A percentile compares a stretch with the other conserved stretches of the same genome.
Conservation (phyloP, 2,797 vertebrate species). For the Lagodon rhomboides region DNA sequence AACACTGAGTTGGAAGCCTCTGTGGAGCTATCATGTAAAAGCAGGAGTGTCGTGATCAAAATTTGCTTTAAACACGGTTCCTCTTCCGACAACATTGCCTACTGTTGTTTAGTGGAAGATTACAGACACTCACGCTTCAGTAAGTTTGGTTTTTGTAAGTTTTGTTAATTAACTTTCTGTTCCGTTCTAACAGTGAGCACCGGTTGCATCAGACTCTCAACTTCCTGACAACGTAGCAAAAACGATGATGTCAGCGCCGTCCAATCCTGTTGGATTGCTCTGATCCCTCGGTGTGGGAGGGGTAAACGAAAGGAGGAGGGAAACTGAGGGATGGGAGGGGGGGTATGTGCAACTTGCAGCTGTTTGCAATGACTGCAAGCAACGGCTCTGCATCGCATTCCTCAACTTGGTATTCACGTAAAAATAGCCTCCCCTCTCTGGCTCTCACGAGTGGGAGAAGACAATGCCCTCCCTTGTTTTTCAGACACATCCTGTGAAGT, state of each 20-base stretch:
- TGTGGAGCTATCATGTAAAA: not conserved
- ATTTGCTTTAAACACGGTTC: not conserved
- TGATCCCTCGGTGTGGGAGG: conserved; percentile 33
- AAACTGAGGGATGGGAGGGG: conserved; percentile 1
- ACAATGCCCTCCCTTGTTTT: conserved; percentile 80
- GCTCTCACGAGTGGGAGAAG: conserved; percentile 52
- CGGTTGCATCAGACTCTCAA: conserved; percentile 84
- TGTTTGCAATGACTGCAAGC: conserved; percentile 66
- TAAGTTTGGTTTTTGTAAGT: too few relatives aligned
- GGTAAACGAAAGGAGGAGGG: conserved; percentile 2
- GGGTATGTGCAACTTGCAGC: conserved; percentile 67
- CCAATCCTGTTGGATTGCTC: conserved; percentile 66
- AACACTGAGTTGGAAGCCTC: not conserved
- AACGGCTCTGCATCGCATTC: conserved; percentile 70
- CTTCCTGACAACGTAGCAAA: conserved; percentile 80
- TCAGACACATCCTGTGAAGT: conserved; percentile 75
- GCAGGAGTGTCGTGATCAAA: not conserved
- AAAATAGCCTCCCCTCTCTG: conserved; percentile 73
- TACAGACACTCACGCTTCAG: not conserved
- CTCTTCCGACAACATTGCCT: not conserved
- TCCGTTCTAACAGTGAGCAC: conserved; percentile 28
- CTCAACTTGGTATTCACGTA: conserved; percentile 75
- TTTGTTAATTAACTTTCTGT: conserved; percentile 7
- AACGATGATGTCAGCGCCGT: conserved; percentile 79
- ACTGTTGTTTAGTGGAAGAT: not conserved